phyloP scores from a whole-genome alignment of 1,140 invertebrate species.

The Euura saliciscinereae region DNA sequence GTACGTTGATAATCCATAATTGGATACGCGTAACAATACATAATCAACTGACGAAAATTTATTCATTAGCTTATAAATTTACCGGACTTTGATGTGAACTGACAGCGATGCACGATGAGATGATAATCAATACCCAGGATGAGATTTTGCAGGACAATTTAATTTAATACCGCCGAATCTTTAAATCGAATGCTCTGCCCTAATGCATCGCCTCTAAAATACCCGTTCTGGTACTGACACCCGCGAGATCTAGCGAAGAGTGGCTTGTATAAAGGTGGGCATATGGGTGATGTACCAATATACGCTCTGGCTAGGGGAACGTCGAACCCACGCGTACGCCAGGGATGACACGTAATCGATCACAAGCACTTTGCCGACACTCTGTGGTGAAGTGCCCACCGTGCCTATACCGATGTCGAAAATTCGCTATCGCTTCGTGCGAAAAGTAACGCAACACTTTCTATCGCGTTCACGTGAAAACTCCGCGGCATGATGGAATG shows the following conservation, averaged over 20 bases:
- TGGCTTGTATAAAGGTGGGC: neutral
- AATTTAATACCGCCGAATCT: too few relatives aligned
- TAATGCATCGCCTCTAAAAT: neutral
- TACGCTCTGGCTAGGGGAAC: slow-evolving; percentile 21
- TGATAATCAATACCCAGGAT: too few relatives aligned
- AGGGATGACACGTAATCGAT: slow-evolving; percentile 58
- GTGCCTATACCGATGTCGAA: neutral
- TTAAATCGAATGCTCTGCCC: neutral
- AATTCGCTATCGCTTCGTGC: neutral
- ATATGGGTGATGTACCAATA: neutral
- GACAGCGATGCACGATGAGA: too few relatives aligned
- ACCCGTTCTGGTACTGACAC: neutral
- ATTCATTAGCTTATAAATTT: too few relatives aligned
- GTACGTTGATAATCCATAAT: too few relatives aligned
- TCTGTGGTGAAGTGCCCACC: slow-evolving; percentile 21
- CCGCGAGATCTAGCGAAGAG: neutral
- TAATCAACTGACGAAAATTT: too few relatives aligned
- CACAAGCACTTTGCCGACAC: slow-evolving; percentile 53
- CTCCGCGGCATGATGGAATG: too few relatives aligned
- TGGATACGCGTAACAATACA: too few relatives aligned
- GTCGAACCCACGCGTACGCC: slow-evolving; percentile 45
- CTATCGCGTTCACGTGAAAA: too few relatives aligned
- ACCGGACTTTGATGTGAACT: too few relatives aligned
- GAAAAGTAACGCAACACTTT: neutral
- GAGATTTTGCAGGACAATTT: too few relatives aligned